Base-by-base conservation (phyloP, 2,113 vertebrate species). In the Tiliqua scincoides region DNA sequence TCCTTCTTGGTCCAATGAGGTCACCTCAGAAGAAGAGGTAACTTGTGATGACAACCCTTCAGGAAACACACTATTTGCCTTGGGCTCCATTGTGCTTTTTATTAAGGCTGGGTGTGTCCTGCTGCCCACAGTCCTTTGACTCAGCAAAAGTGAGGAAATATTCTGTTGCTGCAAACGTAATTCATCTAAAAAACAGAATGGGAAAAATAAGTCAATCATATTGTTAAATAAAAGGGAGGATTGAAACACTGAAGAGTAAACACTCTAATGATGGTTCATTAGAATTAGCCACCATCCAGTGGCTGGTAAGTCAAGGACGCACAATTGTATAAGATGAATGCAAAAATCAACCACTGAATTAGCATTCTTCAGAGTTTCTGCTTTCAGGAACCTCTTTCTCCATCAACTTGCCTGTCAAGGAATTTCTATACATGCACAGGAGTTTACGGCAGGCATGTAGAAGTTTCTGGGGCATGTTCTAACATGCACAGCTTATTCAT, bases 21-120 rank as follows among this genome's bases (percentile, higher is more conserved):
- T 87, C 79, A 82, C 83, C 87, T 94, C 95, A 92, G 93, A 91
- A 68, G 93, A 67, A 80, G 82, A 1, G 2, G 93, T 68, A 68
- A 93, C 73, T 40, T 92, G 93, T 81, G 94, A 88, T 70, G 93
- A 68, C 35, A 65, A 52, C 0, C 25, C 82, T 18, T 61, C 88
- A 87, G 92, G 86, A 40, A 92, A 93, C 59, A 37, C n/a, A 82
- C 85, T 81, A 86, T 86, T 93, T 78, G 91, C 92, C 80, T 85
- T 96, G 93, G 95, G 89, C 90, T 94, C 91, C 43, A 90, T 90
- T 85, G 90, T 87, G 40, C 93, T 93, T 84, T 93, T 92, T 74
- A 93, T 88, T 97, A 97, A 97, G 96, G 96, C 95, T 48, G 89
- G 95, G 35, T 93, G 94, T 89, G 95, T 93, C 65, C 90, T 63